Evolutionary conservation across 2,113 vertebrate species (phyloP).

Genomic region (Gorilla gorilla): DNA sequence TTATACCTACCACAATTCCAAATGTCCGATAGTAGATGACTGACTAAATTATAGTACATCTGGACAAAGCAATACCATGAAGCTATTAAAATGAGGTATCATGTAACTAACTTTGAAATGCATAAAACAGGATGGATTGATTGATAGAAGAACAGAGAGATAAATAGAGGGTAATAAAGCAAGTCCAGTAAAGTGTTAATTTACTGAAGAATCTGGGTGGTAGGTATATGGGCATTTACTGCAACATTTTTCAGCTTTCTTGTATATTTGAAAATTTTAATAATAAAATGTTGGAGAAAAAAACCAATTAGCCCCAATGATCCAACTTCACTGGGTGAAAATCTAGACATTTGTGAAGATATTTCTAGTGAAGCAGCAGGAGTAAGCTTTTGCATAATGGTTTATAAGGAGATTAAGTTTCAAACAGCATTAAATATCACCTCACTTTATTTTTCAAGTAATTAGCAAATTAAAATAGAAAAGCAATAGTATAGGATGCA

Average conservation of each 20-base stretch:
- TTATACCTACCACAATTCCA: neutral
- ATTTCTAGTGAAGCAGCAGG: neutral
- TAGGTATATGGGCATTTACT: neutral
- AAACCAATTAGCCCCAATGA: neutral
- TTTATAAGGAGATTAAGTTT: neutral
- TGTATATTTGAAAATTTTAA: neutral
- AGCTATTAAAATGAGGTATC: neutral
- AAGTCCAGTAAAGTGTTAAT: neutral
- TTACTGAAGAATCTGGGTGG: neutral
- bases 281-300: neutral
- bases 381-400: neutral
- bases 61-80: neutral
- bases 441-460: neutral
- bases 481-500: neutral
- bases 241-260: neutral
- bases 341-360: neutral
- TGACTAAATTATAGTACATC: neutral
- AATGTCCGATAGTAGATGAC: neutral
- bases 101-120: neutral
- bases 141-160: neutral
- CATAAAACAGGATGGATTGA: neutral
- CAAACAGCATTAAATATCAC: neutral
- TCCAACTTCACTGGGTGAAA: neutral
- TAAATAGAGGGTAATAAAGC: neutral
- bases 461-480: conserved; percentile 19